Conservation (phyloP, 2,113 vertebrate species). For the Nicator chloris region DNA sequence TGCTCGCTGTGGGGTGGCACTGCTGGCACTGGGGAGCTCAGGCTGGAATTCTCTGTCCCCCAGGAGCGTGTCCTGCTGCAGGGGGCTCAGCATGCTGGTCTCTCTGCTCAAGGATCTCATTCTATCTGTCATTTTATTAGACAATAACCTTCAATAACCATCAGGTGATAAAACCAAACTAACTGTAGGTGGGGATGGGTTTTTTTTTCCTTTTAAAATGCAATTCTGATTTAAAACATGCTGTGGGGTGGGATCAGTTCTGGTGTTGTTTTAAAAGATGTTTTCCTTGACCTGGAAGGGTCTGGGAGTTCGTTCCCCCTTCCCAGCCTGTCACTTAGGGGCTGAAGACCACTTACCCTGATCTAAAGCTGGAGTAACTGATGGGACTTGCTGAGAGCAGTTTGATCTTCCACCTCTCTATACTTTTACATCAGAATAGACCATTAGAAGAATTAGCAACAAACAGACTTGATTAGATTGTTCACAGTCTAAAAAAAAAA, state of each 20-base stretch:
- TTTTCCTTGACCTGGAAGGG: background rate
- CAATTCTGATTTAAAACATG: background rate
- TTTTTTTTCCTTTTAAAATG: background rate
- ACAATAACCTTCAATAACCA: background rate
- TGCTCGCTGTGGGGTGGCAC: background rate
- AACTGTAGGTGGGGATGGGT: fast-evolving
- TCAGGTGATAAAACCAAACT: background rate
- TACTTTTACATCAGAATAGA: background rate
- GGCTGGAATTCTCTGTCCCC: background rate
- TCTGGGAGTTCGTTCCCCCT: background rate
- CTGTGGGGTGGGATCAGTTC: background rate
- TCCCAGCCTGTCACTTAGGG: background rate
- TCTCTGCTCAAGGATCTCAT: background rate
- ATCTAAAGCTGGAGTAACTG: background rate
- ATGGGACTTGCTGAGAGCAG: background rate
- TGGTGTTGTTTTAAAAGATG: background rate
- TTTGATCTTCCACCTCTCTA: background rate
- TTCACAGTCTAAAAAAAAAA: background rate
- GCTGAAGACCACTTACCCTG: background rate
- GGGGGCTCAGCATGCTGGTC: background rate
- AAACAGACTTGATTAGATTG: background rate
- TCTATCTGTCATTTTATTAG: background rate
- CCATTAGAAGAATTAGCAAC: background rate
- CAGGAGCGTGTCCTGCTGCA: background rate
- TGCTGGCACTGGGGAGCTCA: background rate